Evolutionary conservation across 2,113 vertebrate species (phyloP).

Genomic region (Macroglossus sobrinus): DNA sequence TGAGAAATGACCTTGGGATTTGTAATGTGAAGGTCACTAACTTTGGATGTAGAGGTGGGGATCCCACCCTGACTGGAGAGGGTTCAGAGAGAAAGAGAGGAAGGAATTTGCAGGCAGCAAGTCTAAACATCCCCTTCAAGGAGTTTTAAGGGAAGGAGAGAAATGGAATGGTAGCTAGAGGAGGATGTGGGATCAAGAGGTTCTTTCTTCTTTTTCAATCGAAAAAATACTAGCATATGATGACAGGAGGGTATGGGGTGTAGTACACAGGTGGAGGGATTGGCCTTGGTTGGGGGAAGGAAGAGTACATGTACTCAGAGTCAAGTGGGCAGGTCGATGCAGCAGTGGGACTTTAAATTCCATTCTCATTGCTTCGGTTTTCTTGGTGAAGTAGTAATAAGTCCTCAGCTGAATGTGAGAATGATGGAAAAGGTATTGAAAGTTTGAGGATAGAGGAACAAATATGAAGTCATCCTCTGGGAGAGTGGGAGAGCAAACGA

Average conservation of each 20-base stretch:
- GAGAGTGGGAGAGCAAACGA: not conserved
- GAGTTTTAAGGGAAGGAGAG: not conserved
- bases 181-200: not conserved
- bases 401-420: not conserved
- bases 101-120: not conserved
- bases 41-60: not conserved
- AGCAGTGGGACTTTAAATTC: not conserved
- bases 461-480: not conserved
- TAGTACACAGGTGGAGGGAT: not conserved
- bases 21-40: not conserved
- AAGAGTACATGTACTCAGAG: not conserved
- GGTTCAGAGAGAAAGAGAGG: not conserved
- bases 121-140: not conserved
- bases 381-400: not conserved
- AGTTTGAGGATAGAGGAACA: not conserved
- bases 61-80: not conserved
- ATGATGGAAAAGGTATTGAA: not conserved
- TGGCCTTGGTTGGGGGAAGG: not conserved
- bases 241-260: not conserved
- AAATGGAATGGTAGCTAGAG: not conserved
- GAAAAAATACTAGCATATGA: not conserved
- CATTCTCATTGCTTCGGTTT: not conserved
- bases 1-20: not conserved
- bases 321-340: not conserved
- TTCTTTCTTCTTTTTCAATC: not conserved